phyloP scores from a whole-genome alignment of 2,113 vertebrate genomes.

The Pedetes capensis region DNA sequence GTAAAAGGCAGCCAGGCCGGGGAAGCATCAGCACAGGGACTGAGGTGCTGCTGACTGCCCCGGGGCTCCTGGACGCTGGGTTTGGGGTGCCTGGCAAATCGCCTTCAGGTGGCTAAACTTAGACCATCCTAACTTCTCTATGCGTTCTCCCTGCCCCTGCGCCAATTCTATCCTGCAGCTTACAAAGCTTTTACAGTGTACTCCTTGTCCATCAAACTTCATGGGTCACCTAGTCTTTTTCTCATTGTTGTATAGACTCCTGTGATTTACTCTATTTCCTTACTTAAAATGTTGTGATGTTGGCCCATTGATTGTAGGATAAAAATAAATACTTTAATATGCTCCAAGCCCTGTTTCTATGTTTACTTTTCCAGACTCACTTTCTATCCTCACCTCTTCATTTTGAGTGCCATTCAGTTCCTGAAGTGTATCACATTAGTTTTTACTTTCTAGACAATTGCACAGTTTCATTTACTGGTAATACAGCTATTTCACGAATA shows the following conservation, averaged over 20 bases:
- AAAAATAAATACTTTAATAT: background rate
- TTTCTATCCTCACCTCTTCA: background rate
- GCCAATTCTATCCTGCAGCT: background rate
- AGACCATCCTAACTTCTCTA: background rate
- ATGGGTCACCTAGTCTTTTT: background rate
- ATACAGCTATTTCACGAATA: background rate
- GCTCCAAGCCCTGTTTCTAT: background rate
- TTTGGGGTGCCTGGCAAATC: slow-evolving; percentile 26
- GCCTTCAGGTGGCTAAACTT: slow-evolving; percentile 13
- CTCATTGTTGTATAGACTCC: background rate
- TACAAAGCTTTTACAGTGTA: background rate
- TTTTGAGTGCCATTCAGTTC: background rate
- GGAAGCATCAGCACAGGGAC: background rate
- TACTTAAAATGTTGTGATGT: background rate
- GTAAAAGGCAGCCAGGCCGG: background rate
- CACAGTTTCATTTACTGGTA: background rate
- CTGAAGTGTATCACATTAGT: background rate
- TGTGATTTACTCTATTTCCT: background rate
- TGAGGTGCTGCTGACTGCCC: background rate
- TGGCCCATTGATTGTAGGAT: background rate
- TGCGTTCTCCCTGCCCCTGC: background rate
- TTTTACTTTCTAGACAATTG: background rate
- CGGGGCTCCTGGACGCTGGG: background rate
- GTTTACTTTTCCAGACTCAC: background rate
- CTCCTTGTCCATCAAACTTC: background rate